Conservation (phyloP, 2,888 invertebrate species). For the Abrostola triplasia region DNA sequence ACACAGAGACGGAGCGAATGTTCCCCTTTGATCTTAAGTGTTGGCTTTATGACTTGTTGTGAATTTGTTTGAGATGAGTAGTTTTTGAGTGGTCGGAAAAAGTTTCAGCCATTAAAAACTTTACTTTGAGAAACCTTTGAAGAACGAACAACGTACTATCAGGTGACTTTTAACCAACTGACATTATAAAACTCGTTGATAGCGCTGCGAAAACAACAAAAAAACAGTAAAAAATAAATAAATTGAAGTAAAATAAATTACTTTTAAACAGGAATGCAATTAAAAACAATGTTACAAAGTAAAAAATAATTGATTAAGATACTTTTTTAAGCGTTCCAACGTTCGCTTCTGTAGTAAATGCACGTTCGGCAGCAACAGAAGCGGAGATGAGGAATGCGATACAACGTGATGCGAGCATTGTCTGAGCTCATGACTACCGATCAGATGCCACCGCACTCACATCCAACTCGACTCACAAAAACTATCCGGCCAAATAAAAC, state of each 20-base stretch:
- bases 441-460: conserved; percentile 62
- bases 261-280: conserved; percentile 21
- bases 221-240: no score
- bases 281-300: conserved; percentile 15
- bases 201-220: no score
- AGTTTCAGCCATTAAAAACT: not conserved
- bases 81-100: conserved; percentile 9
- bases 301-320: conserved; percentile 13
- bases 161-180: no score
- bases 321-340: conserved; percentile 33
- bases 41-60: conserved; percentile 51
- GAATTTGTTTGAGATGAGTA: conserved; percentile 25
- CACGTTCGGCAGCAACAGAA: conserved; percentile 61
- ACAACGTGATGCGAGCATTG: conserved; percentile 70
- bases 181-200: no score
- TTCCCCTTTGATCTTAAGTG: conserved; percentile 50
- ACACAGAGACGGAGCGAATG: conserved; percentile 58
- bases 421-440: conserved; percentile 67
- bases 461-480: conserved; percentile 55
- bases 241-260: not conserved
- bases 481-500: conserved; percentile 56
- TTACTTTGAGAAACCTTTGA: not conserved
- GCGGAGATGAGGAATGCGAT: conserved; percentile 74
- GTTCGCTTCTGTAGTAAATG: conserved; percentile 55
- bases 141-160: no score